Evolutionary conservation across 2,797 vertebrate species (phyloP), one percentile per base, ranked within the genome.

Genomic region (Astyanax mexicanus): DNA sequence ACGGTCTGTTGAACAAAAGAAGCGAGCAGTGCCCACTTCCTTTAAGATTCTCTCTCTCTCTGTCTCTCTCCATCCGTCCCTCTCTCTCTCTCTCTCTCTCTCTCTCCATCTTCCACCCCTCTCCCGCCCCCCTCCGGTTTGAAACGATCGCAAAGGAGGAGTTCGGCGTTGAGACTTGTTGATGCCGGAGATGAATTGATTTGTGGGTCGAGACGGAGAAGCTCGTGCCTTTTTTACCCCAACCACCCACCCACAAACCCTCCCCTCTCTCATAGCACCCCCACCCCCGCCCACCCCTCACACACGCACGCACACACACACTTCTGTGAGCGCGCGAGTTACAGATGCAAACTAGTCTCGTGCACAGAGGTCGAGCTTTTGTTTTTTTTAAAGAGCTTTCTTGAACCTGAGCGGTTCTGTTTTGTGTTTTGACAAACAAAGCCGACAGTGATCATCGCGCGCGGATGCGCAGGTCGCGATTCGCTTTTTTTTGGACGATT

Each of bases 161-260:
- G 73, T 84, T 84, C 85, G 82, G 81, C 81, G 51, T 84, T 80
- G 76, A 83, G 90, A 93, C 93, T 92, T 93, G 92, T 93, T 94
- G 92, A 92, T 90, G 83, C 80, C 78, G 27, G 83, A 72, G 73
- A 85, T 82, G 70, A 85, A 84, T 81, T 83, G 85, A 86, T 90
- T 77, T 74, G 78, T 49, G 82, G 83, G 79, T 74, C 68, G 67
- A 83, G 80, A 74, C 74, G 27, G 57, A 52, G 69, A 75, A 82
- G 84, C 82, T 79, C 64, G 47, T 82, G 72, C 6, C 32, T 37
- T 75, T 79, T 68, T 58, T 13, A 13, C 27, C 4, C 55, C 19
- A n/a, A n/a, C n/a, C 38, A 1, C 25, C 44, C 54, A 8, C 40
- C 10, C 23, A 19, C 21, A 12, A 32, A 5, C 29, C 29, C 29